Evolutionary conservation across 2,113 vertebrate species (phyloP).

Genomic region (Petaurus breviceps): DNA sequence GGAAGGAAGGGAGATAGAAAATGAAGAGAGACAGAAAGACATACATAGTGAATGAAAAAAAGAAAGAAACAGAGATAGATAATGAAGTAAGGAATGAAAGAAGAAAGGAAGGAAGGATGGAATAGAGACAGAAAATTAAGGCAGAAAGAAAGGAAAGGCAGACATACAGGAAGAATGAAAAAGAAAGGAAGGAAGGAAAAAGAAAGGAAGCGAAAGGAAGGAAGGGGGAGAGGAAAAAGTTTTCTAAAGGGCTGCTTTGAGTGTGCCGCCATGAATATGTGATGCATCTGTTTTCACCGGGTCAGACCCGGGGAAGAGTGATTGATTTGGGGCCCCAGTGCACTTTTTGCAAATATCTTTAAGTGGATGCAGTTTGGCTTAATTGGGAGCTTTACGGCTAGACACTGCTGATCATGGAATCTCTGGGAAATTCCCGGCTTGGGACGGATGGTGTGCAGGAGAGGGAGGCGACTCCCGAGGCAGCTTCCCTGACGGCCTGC

Average conservation of each 20-base stretch:
- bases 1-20: background rate
- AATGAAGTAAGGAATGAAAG: background rate
- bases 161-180: background rate
- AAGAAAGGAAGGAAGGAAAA: background rate
- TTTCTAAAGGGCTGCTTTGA: slow-evolving; percentile 82
- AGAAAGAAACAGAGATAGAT: background rate
- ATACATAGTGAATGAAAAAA: background rate
- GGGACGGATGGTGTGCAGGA: slow-evolving; percentile 78
- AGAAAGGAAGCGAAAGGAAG: background rate
- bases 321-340: slow-evolving; percentile 85
- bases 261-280: slow-evolving; percentile 85
- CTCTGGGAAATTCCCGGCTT: slow-evolving; percentile 81
- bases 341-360: slow-evolving; percentile 86
- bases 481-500: slow-evolving; percentile 38
- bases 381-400: slow-evolving; percentile 89
- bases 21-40: background rate
- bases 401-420: slow-evolving; percentile 82
- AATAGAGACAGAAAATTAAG: background rate
- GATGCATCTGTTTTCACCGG: slow-evolving; percentile 82
- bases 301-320: slow-evolving; percentile 82
- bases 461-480: background rate
- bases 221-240: slow-evolving; percentile 37
- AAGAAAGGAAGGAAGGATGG: background rate
- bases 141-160: background rate
- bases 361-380: slow-evolving; percentile 86